Percentiles rank a stretch among this genome's conserved stretches.
Conservation (phyloP, 92 coral and sea anemone species). For the Scolanthus callimorphus region DNA sequence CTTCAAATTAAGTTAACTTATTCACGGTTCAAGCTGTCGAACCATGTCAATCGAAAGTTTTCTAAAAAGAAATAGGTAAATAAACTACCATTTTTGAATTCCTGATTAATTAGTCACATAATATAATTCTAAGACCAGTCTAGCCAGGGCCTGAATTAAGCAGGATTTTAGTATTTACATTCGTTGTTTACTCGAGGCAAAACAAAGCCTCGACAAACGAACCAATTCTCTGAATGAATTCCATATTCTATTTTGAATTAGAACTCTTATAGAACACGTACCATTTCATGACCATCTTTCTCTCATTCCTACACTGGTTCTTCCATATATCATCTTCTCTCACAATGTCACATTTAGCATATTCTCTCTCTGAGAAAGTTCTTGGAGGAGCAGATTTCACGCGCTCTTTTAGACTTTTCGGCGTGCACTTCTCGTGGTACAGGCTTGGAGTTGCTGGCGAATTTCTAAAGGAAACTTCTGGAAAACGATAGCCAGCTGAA, state of each 20-base stretch:
- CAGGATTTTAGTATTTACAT: not conserved
- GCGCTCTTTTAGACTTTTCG: slow-evolving; percentile 50
- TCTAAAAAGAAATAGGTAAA: too few species aligned
- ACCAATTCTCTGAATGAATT: too few species aligned
- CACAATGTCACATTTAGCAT: slow-evolving; percentile 71
- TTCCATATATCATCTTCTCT: slow-evolving; percentile 92
- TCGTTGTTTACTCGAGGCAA: not conserved
- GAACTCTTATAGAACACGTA: slow-evolving; percentile 44
- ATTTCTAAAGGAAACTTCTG: slow-evolving; percentile 39
- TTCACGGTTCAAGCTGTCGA: too few species aligned
- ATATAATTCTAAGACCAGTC: too few species aligned
- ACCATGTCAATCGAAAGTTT: too few species aligned
- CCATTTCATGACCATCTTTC: slow-evolving; percentile 74
- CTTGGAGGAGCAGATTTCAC: slow-evolving; percentile 78
- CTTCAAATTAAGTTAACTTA: too few species aligned
- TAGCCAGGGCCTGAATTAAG: not conserved
- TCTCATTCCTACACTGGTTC: slow-evolving; percentile 79
- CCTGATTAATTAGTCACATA: too few species aligned
- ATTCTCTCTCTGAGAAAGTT: slow-evolving; percentile 77
- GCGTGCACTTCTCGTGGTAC: slow-evolving; percentile 89
- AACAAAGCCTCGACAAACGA: not conserved
- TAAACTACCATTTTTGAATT: too few species aligned
- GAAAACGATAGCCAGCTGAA: slow-evolving; percentile 83
- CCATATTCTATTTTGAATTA: not conserved
- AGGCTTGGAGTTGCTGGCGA: slow-evolving; percentile 59